phyloP scores from a whole-genome alignment of 1,140 invertebrate species.

The Chironomus tepperi region DNA sequence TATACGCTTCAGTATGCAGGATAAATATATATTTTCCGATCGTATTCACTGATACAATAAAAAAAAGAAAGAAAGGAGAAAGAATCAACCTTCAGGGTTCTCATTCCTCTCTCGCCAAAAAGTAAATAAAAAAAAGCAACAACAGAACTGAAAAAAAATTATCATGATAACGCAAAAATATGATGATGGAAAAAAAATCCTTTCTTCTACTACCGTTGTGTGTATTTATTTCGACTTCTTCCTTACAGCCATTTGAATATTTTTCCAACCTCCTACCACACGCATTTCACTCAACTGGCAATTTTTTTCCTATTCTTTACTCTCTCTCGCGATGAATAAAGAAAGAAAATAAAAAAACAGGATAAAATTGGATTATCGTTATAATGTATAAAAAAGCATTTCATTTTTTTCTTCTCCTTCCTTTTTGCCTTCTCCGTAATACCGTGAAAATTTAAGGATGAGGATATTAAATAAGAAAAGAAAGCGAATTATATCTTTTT shows the following conservation, averaged over 20 bases:
- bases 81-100: conserved; percentile 1
- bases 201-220: background rate
- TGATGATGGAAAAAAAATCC: conserved; percentile 23
- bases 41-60: conserved; percentile 21
- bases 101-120: background rate
- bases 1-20: background rate
- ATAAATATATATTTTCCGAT: conserved; percentile 20
- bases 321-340: conserved; percentile 19
- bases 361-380: conserved; percentile 24
- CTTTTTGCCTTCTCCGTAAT: background rate
- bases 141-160: conserved; percentile 4
- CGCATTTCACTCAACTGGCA: background rate
- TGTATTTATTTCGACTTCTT: background rate
- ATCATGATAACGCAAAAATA: conserved; percentile 23
- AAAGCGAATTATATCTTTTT: background rate
- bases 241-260: background rate
- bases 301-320: background rate
- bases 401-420: background rate
- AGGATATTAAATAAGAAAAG: conserved; percentile 13
- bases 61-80: background rate
- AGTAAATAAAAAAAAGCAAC: background rate
- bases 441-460: background rate
- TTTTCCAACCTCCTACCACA: background rate
- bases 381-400: conserved; percentile 19
- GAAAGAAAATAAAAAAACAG: conserved; percentile 22